These are phyloP conservation scores for Chironomus striatipennis DNA, from an alignment of 1,140 invertebrate genomes.

Conservation along the genomic window DNA sequence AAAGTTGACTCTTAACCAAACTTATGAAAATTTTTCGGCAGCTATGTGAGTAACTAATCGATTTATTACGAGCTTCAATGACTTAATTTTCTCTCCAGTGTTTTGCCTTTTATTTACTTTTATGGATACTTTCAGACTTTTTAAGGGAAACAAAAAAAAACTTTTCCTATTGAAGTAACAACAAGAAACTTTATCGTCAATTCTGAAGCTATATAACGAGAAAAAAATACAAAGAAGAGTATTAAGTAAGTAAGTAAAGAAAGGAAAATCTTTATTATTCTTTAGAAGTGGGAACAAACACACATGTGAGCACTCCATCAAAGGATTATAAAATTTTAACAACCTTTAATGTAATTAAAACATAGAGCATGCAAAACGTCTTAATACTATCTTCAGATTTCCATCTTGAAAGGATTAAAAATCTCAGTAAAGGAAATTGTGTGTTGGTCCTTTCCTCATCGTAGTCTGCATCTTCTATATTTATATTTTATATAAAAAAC, in stretches of 20 bases:
- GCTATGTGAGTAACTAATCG: neutral
- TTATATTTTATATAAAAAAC: neutral
- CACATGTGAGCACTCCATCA: conserved; percentile 18
- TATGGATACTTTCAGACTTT: conserved; percentile 17
- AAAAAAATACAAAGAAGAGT: neutral
- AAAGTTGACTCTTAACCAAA: neutral
- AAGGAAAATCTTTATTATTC: neutral
- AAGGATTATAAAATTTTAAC: conserved; percentile 21
- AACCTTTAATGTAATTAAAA: conserved; percentile 22
- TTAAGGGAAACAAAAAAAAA: neutral
- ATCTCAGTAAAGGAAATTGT: conserved; percentile 5
- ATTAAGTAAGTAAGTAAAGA: neutral
- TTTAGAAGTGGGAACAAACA: neutral
- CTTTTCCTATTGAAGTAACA: neutral
- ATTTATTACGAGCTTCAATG: conserved; percentile 17
- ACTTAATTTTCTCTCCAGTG: neutral
- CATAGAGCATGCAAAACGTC: neutral
- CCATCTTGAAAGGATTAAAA: conserved; percentile 3
- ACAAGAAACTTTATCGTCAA: neutral
- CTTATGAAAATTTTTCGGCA: neutral
- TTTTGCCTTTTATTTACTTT: neutral
- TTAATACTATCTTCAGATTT: conserved; percentile 5
- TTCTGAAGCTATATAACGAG: neutral
- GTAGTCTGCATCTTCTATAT: neutral
- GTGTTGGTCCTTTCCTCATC: neutral